phyloP scores from a whole-genome alignment of 2,888 invertebrate genomes.

The Rhagonycha lutea region DNA sequence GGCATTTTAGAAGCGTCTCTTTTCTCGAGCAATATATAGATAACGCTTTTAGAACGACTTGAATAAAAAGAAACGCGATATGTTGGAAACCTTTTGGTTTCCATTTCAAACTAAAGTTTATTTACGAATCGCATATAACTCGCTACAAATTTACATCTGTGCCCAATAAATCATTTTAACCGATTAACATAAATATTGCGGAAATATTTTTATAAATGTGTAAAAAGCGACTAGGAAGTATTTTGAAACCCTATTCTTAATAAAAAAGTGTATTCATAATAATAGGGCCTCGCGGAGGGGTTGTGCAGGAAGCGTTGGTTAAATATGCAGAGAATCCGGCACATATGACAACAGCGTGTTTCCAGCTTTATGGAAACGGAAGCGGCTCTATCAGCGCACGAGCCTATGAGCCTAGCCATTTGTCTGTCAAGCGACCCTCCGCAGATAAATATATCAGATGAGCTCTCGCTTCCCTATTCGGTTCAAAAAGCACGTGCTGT shows the following conservation, averaged over 20 bases:
- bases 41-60: slow-evolving; percentile 44
- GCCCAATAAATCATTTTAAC: slow-evolving; percentile 7
- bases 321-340: slow-evolving; percentile 49
- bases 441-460: slow-evolving; percentile 50
- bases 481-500: slow-evolving; percentile 49
- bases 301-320: slow-evolving; percentile 44
- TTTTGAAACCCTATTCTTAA: slow-evolving; percentile 24
- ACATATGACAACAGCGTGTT: slow-evolving; percentile 55
- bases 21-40: slow-evolving; percentile 41
- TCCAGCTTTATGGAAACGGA: slow-evolving; percentile 57
- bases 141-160: slow-evolving; percentile 23
- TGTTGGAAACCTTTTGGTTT: slow-evolving; percentile 40
- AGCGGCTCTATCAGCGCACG: slow-evolving; percentile 49
- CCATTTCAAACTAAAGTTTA: slow-evolving; percentile 23
- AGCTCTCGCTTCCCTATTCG: slow-evolving; percentile 45
- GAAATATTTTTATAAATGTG: slow-evolving; percentile 27
- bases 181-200: slow-evolving; percentile 5
- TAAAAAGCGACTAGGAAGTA: slow-evolving; percentile 19
- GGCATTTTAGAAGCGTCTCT: slow-evolving; percentile 39
- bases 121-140: slow-evolving; percentile 31
- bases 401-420: slow-evolving; percentile 50
- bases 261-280: slow-evolving; percentile 25
- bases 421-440: slow-evolving; percentile 52
- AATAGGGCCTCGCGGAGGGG: slow-evolving; percentile 35
- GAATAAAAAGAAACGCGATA: slow-evolving; percentile 45